Base-by-base conservation (phyloP, 1,140 invertebrate genomes). In the Amyelois transitella region DNA sequence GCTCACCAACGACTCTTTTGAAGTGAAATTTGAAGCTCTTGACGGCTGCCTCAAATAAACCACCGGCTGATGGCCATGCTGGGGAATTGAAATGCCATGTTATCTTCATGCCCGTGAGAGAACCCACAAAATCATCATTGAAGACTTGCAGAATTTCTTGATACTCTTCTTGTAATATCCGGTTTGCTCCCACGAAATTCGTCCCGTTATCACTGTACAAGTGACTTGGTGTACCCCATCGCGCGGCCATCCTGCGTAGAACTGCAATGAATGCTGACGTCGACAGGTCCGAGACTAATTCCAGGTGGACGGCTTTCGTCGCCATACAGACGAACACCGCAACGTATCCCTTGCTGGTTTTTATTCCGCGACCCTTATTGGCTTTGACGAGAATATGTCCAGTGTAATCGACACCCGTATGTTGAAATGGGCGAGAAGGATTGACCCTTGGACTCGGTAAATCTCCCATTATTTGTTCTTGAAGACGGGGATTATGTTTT, bases 321-420 rank as follows among this genome's bases (percentile, higher is more conserved):
- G 43, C 20, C 43, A 53, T 45, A 18, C 52, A 53, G 0, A 53
- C 20, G 25, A 53, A 53, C 0, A 53, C 38, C 45, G 52, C 52
- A 6, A 53, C 43, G 52, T 45, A 53, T 43, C 52, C 52, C 45
- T 53, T 53, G 20, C n/a, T 45, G 19, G 52, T 53, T 53, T 53
- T 53, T 2, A 53, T 18, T 2, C 52, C 52, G 2, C 52, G 32
- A 2, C 52, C 52, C n/a, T 53, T 53, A 24, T 45, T 53, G 1
- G 52, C 21, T 18, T 53, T 53, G 12, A 53, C 17, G 2, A 24
- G 20, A 10, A 53, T 38, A 24, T 32, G 38, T 10, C 52, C 51
- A 1, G 51, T 43, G 14, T 32, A 43, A 25, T 53, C 50, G 6
- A 51, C 49, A 4, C 49, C 49, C 10, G 14, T 25, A 17, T 51